Evolutionary conservation across 2,888 invertebrate genomes (phyloP).

Genomic region (Lydus trimaculatus): DNA sequence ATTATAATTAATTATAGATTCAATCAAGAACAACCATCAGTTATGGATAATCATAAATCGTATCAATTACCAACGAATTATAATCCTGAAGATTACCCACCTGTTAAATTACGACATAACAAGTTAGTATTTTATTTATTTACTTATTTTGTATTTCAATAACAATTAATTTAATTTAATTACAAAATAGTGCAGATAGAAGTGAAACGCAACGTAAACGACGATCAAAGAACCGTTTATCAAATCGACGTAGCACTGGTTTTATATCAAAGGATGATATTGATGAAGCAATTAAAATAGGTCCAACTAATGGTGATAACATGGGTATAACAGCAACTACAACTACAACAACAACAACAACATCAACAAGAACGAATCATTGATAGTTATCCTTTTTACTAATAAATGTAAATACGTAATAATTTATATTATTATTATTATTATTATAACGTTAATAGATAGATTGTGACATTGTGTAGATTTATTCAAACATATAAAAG

Average conservation of each 20-base stretch:
- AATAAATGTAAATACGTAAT: conserved; percentile 10
- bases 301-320: conserved; percentile 27
- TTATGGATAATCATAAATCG: conserved; percentile 26
- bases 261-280: conserved; percentile 43
- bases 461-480: background rate
- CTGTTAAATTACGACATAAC: conserved; percentile 46
- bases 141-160: background rate
- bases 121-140: conserved; percentile 35
- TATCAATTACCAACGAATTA: conserved; percentile 47
- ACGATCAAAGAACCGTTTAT: conserved; percentile 55
- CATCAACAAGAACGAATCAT: background rate
- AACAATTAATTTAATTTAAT: background rate
- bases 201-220: conserved; percentile 57
- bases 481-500: background rate
- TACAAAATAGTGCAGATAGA: conserved; percentile 39
- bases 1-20: background rate
- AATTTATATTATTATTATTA: too few species aligned
- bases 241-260: conserved; percentile 57
- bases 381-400: background rate
- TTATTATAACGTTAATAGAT: background rate
- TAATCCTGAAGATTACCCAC: conserved; percentile 48
- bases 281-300: conserved; percentile 48
- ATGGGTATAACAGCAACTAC: background rate
- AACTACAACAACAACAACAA: background rate
- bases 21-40: background rate